phyloP scores from a whole-genome alignment of 2,797 vertebrate genomes.

The Oreochromis mossambicus region DNA sequence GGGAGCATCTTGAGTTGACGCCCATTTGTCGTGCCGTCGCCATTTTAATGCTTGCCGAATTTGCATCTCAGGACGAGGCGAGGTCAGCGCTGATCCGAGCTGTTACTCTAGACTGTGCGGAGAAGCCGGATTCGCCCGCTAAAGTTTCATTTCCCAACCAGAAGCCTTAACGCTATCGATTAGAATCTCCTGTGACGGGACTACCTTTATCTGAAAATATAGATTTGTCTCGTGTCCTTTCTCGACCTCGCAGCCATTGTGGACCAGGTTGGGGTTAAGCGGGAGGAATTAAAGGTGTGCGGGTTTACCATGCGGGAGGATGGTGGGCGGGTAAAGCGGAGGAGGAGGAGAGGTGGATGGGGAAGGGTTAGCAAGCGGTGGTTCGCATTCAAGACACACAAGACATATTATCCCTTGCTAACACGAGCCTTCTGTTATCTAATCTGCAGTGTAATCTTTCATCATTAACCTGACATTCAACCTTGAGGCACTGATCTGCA shows the following conservation, averaged over 20 bases:
- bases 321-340: not conserved
- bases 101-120: constrained; percentile 45
- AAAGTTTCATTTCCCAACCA: constrained; percentile 55
- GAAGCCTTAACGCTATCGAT: constrained; percentile 54
- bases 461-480: constrained; percentile 29
- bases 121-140: constrained; percentile 45
- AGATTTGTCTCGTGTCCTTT: constrained; percentile 54
- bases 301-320: constrained; percentile 50
- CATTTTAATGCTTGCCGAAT: not conserved
- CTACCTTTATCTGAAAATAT: constrained; percentile 57
- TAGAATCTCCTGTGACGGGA: constrained; percentile 57
- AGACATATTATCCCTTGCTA: not conserved
- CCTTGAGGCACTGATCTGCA: constrained; percentile 5
- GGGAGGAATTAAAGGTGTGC: constrained; percentile 7
- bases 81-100: constrained; percentile 37
- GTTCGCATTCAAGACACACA: constrained; percentile 13
- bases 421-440: not conserved
- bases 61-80: constrained; percentile 25
- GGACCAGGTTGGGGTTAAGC: constrained; percentile 31
- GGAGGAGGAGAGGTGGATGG: not conserved
- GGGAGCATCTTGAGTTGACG: not conserved
- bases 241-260: constrained; percentile 36
- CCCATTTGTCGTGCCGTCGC: not conserved
- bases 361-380: constrained; percentile 25
- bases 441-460: constrained; percentile 14